Evolutionary conservation across 2,888 invertebrate species (phyloP).

Genomic region (Yponomeuta plumbellus): DNA sequence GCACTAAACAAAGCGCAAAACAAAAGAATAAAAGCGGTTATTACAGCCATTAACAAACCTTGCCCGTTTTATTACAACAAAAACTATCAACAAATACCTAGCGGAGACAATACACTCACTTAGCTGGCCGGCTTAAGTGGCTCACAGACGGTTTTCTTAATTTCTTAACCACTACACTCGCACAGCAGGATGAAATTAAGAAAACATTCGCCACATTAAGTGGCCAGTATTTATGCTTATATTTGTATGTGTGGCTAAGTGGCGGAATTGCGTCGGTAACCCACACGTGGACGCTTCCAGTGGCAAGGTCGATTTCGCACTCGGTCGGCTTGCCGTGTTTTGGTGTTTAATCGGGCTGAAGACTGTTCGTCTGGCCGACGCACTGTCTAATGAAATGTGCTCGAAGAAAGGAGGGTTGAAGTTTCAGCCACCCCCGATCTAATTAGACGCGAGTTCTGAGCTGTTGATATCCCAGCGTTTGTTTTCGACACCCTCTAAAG

Average conservation of each 20-base stretch:
- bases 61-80: conserved; percentile 65
- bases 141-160: conserved; percentile 68
- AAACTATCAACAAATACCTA: conserved; percentile 47
- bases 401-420: conserved; percentile 18
- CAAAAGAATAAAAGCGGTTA: conserved; percentile 37
- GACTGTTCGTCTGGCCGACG: conserved; percentile 18
- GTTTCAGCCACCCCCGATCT: conserved; percentile 21
- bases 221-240: conserved; percentile 47
- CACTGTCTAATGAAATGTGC: conserved; percentile 24
- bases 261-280: conserved; percentile 29
- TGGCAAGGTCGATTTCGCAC: background rate
- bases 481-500: conserved; percentile 1
- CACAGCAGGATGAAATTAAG: conserved; percentile 73
- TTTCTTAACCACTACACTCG: conserved; percentile 67
- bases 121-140: conserved; percentile 58
- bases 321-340: conserved; percentile 10
- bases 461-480: conserved; percentile 3
- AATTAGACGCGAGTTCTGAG: conserved; percentile 11
- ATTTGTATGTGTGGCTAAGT: conserved; percentile 35
- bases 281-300: background rate
- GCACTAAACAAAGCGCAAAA: conserved; percentile 20
- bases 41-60: conserved; percentile 59
- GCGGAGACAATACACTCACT: conserved; percentile 59
- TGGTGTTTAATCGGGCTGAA: conserved; percentile 17
- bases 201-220: conserved; percentile 69